Conservation (phyloP, 2,888 invertebrate genomes). For the Crioceris asparagi region DNA sequence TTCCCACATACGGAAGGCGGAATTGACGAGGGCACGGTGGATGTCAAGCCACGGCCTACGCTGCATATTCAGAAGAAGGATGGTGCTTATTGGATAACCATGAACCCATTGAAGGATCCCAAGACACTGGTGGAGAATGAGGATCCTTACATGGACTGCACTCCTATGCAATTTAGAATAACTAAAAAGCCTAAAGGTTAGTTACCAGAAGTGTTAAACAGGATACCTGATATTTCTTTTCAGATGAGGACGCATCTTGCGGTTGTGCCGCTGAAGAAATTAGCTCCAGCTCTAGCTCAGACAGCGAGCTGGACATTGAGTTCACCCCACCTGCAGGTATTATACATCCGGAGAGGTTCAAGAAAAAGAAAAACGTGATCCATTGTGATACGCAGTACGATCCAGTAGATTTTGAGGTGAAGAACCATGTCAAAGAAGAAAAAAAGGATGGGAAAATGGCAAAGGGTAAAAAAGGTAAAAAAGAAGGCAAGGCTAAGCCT, state of each 20-base stretch:
- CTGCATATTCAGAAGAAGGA: slow-evolving; percentile 55
- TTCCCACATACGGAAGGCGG: slow-evolving; percentile 34
- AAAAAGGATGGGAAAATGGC: slow-evolving; percentile 13
- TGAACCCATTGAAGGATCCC: slow-evolving; percentile 55
- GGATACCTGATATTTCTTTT: not conserved
- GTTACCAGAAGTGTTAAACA: no score
- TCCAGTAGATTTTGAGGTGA: slow-evolving; percentile 37
- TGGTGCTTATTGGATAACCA: slow-evolving; percentile 53
- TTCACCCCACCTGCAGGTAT: slow-evolving; percentile 62
- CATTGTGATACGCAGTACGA: slow-evolving; percentile 54
- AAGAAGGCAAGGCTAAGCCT: slow-evolving; percentile 10
- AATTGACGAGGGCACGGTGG: slow-evolving; percentile 26
- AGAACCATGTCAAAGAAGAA: slow-evolving; percentile 15
- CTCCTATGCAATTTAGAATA: slow-evolving; percentile 57
- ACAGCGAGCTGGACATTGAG: slow-evolving; percentile 58
- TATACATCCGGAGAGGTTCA: slow-evolving; percentile 47
- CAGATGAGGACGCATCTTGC: slow-evolving; percentile 16
- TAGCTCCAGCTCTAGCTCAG: slow-evolving; percentile 36
- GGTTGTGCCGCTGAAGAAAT: slow-evolving; percentile 19
- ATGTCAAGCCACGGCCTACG: slow-evolving; percentile 50
- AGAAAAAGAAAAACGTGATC: slow-evolving; percentile 35
- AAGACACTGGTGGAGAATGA: slow-evolving; percentile 46
- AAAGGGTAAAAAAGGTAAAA: slow-evolving; percentile 12
- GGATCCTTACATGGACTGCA: slow-evolving; percentile 57
- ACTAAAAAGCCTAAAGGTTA: slow-evolving; percentile 42